Evolutionary conservation across 2,888 invertebrate genomes (phyloP).

Genomic region (Ashinkailepas kermadecensis): DNA sequence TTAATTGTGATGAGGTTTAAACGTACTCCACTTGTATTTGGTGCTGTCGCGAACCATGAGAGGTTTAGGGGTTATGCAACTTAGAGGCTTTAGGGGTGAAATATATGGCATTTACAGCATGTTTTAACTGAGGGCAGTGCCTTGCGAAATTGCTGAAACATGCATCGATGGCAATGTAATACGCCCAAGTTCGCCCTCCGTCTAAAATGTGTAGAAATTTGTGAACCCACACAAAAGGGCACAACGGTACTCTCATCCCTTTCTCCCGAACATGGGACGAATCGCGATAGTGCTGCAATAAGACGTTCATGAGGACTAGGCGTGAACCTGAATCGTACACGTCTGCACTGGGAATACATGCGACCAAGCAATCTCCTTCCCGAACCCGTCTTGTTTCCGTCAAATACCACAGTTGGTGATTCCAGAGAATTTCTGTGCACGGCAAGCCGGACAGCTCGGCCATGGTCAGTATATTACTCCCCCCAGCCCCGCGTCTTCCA

Average conservation of each 20-base stretch:
- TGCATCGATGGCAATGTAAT: too few species aligned
- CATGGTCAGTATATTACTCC: conserved; percentile 18
- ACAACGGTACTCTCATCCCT: not conserved
- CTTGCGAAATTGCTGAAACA: too few species aligned
- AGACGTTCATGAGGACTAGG: not conserved
- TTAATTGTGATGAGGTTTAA: too few species aligned
- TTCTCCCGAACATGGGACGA: not conserved
- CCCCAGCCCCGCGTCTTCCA: conserved; percentile 21
- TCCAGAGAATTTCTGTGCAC: not conserved
- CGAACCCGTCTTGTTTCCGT: not conserved
- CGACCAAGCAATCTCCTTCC: not conserved
- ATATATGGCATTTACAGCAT: too few species aligned
- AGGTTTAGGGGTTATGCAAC: too few species aligned
- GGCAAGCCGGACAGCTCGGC: not conserved
- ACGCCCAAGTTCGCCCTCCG: too few species aligned
- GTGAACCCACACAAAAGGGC: too few species aligned
- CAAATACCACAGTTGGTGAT: not conserved
- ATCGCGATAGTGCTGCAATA: not conserved
- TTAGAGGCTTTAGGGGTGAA: too few species aligned
- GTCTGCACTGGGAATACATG: not conserved
- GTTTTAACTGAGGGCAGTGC: too few species aligned
- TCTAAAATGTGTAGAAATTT: too few species aligned
- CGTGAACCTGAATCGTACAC: not conserved
- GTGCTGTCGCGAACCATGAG: too few species aligned
- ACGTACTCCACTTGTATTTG: too few species aligned